phyloP scores from a whole-genome alignment of 2,888 invertebrate genomes.

The Leptinotarsa haldemani region DNA sequence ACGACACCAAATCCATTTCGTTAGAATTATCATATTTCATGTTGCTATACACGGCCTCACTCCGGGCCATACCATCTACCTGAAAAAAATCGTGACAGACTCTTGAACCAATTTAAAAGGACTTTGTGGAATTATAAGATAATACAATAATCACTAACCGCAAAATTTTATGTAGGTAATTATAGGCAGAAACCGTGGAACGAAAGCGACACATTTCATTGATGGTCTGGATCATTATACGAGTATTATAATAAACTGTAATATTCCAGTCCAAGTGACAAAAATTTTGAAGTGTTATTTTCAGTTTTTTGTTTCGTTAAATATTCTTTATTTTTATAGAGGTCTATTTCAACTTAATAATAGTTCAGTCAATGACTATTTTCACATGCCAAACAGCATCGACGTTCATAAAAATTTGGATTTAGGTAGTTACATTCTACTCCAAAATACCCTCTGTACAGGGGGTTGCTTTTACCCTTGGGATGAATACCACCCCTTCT shows the following conservation, averaged over 20 bases:
- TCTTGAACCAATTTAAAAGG: constrained; percentile 20
- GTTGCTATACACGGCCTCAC: constrained; percentile 24
- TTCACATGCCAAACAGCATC: no score
- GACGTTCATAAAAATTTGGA: no score
- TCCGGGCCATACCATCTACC: constrained; percentile 16
- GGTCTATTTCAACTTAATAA: no score
- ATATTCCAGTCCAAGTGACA: no score
- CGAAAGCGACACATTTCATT: constrained; percentile 12
- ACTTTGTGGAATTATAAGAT: constrained; percentile 26
- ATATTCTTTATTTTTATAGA: no score
- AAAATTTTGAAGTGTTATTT: no score
- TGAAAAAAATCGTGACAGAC: constrained; percentile 34
- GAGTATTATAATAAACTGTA: neutral
- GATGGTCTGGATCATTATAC: neutral
- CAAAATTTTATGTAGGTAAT: constrained; percentile 13
- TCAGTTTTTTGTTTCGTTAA: no score
- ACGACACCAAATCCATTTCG: constrained; percentile 10
- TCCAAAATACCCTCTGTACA: no score
- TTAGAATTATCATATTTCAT: constrained; percentile 22
- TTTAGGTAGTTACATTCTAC: no score
- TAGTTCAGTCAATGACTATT: no score
- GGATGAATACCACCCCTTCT: no score
- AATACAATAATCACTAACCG: constrained; percentile 7
- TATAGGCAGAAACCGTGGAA: constrained; percentile 6
- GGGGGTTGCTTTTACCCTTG: no score